A percentile compares a stretch with the other conserved stretches of the same genome.
Conservation (phyloP, 1,140 invertebrate genomes). For the Pogonomyrmex barbatus region DNA sequence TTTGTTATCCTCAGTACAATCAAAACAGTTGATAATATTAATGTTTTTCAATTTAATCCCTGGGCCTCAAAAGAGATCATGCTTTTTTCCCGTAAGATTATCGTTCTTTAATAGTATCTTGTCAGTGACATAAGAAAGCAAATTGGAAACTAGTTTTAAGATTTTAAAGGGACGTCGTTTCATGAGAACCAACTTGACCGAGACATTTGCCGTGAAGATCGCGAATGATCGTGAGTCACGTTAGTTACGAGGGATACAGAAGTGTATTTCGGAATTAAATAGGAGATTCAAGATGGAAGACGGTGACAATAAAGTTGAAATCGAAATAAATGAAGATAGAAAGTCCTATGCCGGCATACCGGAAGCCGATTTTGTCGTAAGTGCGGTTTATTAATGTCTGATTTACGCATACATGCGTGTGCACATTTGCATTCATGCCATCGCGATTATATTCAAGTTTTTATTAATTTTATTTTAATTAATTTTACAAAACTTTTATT, state of each 20-base stretch:
- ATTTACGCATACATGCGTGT: neutral
- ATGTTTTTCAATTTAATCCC: no score
- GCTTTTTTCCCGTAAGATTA: no score
- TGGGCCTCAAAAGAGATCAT: no score
- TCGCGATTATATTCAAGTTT: neutral
- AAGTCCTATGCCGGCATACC: conserved; percentile 93
- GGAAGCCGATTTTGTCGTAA: conserved; percentile 92
- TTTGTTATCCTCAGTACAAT: no score
- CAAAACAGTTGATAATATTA: no score
- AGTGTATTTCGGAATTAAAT: neutral
- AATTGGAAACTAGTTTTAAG: neutral
- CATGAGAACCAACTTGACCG: conserved; percentile 29
- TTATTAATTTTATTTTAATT: neutral
- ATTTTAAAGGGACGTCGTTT: neutral
- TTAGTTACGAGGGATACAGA: neutral
- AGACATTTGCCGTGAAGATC: neutral
- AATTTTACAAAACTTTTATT: neutral
- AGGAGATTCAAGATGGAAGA: conserved; percentile 80
- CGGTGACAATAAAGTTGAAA: conserved; percentile 77
- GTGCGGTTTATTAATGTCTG: conserved; percentile 32
- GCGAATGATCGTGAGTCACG: neutral
- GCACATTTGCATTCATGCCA: neutral
- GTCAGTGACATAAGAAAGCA: neutral
- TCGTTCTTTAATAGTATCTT: neutral
- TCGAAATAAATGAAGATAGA: conserved; percentile 86